Evolutionary conservation across 2,888 invertebrate genomes (phyloP).

Genomic region (Drosophila pseudotakahashii): DNA sequence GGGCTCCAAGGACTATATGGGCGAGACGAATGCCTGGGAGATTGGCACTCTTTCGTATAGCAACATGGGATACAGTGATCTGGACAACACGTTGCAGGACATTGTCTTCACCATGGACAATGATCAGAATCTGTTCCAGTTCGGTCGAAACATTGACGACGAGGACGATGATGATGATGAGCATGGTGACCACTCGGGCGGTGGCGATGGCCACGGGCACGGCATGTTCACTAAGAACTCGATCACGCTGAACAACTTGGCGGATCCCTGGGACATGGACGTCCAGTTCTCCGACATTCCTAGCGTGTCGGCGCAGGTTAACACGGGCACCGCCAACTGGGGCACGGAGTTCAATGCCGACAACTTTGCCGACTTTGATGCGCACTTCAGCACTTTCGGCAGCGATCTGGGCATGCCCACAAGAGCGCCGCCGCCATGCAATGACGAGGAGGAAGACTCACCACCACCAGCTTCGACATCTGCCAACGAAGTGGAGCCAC

Average conservation of each 20-base stretch:
- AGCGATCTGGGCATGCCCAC: conserved; percentile 75
- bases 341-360: conserved; percentile 76
- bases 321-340: conserved; percentile 68
- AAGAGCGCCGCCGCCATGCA: conserved; percentile 26
- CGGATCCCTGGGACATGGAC: conserved; percentile 79
- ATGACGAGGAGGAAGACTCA: conserved; percentile 5
- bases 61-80: conserved; percentile 63
- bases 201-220: conserved; percentile 55
- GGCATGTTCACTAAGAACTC: conserved; percentile 67
- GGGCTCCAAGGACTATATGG: conserved; percentile 75
- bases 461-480: not conserved
- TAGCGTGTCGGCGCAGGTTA: conserved; percentile 47
- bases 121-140: conserved; percentile 76
- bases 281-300: conserved; percentile 76
- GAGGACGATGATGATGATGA: conserved; percentile 78
- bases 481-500: conserved; percentile 8
- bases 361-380: conserved; percentile 84
- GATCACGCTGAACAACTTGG: conserved; percentile 58
- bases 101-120: conserved; percentile 75
- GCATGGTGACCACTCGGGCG: conserved; percentile 54
- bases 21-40: conserved; percentile 55
- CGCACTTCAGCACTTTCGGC: conserved; percentile 80
- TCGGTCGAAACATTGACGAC: conserved; percentile 67
- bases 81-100: conserved; percentile 67
- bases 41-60: conserved; percentile 45